Evolutionary conservation across 1,140 invertebrate genomes (phyloP), one percentile per base, ranked within the genome.

Genomic region (Drosophila paulistorum): DNA sequence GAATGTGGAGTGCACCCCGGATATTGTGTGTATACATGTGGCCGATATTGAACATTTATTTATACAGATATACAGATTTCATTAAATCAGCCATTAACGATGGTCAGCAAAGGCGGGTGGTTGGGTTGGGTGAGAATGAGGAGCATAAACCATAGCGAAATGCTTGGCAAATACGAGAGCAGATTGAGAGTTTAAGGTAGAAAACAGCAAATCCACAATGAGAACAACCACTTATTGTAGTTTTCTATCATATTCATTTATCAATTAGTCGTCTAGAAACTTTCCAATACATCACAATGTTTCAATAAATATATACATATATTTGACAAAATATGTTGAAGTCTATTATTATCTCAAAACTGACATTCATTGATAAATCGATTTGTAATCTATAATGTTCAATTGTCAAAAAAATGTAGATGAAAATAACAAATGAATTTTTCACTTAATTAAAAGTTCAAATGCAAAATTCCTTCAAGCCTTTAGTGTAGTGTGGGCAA

Each of bases 391-490:
- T 39, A 13, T 11, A 39, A 39, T 39, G 37, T 23, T 51, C 20
- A 13, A 26, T 4, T 23, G 20, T 51, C 17, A 2, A 11, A 1
- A 10, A 10, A 20, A 23, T 23, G 23, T 23, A 23, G 3, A 11
- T 23, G 69, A 51, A 63, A 37, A 33, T 42, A 77, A 57, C 39
- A 55, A 62, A 75, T 65, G 30, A 30, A 5, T 30, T 81, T 78
- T 71, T 65, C 58, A 69, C 81, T 85, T 81, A 86, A 85, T 86
- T 85, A 75, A 82, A 68, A 51, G 23, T 51, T 51, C 10, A 51
- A 51, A 51, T 51, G 45, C 30, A 51, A 51, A 51, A 51, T 51
- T 20, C 45, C 45, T 51, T 51, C 7, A 23, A 51, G 17, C 7
- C 37, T 26, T 62, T 14, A 14, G 20, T 17, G 23, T 51, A 57